Conservation (phyloP, 2,113 vertebrate genomes). For the Rynchops niger region DNA sequence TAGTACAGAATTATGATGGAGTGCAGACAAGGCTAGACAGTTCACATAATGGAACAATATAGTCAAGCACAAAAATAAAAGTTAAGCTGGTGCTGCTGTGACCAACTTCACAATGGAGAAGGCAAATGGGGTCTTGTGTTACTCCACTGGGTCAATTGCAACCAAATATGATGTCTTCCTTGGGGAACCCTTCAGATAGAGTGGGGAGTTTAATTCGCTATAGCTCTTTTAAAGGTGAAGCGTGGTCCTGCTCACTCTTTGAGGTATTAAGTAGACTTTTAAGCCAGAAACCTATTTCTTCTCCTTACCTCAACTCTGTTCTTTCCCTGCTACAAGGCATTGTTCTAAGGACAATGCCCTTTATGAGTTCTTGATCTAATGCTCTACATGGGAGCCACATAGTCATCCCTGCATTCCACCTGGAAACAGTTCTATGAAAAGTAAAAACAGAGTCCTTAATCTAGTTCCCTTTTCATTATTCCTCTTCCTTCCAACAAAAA, state of each 20-base stretch:
- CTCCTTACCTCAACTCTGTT: not conserved
- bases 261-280: not conserved
- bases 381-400: not conserved
- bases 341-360: not conserved
- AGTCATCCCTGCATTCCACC: not conserved
- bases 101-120: not conserved
- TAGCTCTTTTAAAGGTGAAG: not conserved
- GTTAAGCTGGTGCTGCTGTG: not conserved
- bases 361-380: not conserved
- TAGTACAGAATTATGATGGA: not conserved
- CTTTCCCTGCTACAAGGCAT: not conserved
- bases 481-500: not conserved
- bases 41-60: not conserved
- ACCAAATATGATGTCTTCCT: not conserved
- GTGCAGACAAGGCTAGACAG: not conserved
- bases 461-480: not conserved
- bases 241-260: not conserved
- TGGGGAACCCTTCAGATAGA: not conserved
- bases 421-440: not conserved
- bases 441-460: not conserved
- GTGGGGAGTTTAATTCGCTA: not conserved
- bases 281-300: not conserved
- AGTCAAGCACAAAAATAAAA: not conserved
- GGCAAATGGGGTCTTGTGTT: not conserved
- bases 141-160: rapidly evolving